Evolutionary conservation across 2,797 vertebrate genomes (phyloP), one percentile per base, ranked within the genome.

Genomic region (Bradypodion ventrale): DNA sequence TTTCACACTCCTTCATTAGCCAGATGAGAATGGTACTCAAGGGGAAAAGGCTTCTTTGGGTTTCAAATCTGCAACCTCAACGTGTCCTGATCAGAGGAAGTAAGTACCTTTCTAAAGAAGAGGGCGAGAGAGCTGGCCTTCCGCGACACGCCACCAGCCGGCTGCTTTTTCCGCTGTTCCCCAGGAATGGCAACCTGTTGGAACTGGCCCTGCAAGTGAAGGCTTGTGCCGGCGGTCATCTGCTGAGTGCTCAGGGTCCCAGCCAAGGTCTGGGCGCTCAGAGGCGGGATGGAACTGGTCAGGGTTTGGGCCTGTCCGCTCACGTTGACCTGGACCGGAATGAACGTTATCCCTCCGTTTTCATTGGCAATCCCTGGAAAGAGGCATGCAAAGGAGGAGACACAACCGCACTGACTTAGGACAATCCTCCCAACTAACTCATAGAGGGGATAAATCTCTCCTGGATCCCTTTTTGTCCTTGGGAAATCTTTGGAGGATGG

Each of bases 31-130:
- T 13, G 23, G 2, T 40, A 5, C n/a, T n/a, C n/a, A 77, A 60
- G 56, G 70, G 25, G 4, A 9, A 1, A 74, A 40, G n/a, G 69
- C 35, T 70, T 49, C 23, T 23, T 32, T 73, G 32, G 4, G 27
- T 35, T 75, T 32, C 70, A 13, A 75, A 7, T 13, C 42, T 21
- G 35, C 35, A n/a, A 4, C 63, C n/a, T 56, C 16, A 0, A 12
- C n/a, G 19, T 19, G 16, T 13, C 35, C 44, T 40, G 1, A 3
- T 5, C 8, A 40, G 72, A 9, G 40, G n/a, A n/a, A n/a, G 76
- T 89, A n/a, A n/a, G 76, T 89, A 98, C 98, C 97, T 97, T 98
- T 93, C 98, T 96, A 89, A 97, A 98, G 95, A 98, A 98, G 80
- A 98, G 96, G 0, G 96, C 94, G 32, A 98, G 95, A 0, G 98